A percentile compares a stretch with the other conserved stretches of the same genome.
Conservation (phyloP, 2,113 vertebrate species). For the Noctilio leporinus region DNA sequence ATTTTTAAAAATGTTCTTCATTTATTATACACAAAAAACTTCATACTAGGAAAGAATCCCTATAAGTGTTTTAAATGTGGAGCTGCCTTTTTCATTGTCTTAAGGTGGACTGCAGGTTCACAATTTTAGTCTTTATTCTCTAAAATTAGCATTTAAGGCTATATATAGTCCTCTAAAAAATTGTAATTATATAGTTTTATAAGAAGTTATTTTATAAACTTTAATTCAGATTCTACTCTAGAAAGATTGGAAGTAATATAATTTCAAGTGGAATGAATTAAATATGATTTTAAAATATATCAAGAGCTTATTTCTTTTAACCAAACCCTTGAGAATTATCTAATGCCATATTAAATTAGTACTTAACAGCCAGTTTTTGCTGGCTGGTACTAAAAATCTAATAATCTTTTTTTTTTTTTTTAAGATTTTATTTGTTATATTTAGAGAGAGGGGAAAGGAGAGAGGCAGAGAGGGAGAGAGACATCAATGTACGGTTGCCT, state of each 20-base stretch:
- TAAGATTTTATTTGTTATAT: too few species aligned
- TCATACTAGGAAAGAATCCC: slow-evolving; percentile 32
- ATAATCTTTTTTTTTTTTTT: too few species aligned
- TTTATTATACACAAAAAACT: slow-evolving; percentile 35
- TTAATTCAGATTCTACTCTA: slow-evolving; percentile 4
- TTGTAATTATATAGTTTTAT: not conserved
- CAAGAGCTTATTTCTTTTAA: slow-evolving; percentile 22
- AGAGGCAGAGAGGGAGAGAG: too few species aligned
- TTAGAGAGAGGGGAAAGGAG: too few species aligned
- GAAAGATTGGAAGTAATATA: slow-evolving; percentile 11
- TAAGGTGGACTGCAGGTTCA: not conserved
- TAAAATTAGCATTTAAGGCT: not conserved
- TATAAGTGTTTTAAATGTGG: not conserved
- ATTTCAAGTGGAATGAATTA: slow-evolving; percentile 26
- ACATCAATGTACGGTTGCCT: too few species aligned
- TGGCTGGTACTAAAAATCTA: not conserved
- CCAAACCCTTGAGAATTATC: not conserved
- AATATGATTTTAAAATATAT: slow-evolving; percentile 16
- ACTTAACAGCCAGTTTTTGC: not conserved
- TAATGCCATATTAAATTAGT: not conserved
- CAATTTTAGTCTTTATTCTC: not conserved
- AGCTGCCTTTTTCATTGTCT: not conserved
- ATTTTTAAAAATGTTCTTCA: too few species aligned
- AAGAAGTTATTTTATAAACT: slow-evolving; percentile 16
- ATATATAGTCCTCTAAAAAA: not conserved